Percentiles rank a stretch among this genome's conserved stretches.
Conservation (phyloP, 2,888 invertebrate species). For the Crocallis elinguaria region DNA sequence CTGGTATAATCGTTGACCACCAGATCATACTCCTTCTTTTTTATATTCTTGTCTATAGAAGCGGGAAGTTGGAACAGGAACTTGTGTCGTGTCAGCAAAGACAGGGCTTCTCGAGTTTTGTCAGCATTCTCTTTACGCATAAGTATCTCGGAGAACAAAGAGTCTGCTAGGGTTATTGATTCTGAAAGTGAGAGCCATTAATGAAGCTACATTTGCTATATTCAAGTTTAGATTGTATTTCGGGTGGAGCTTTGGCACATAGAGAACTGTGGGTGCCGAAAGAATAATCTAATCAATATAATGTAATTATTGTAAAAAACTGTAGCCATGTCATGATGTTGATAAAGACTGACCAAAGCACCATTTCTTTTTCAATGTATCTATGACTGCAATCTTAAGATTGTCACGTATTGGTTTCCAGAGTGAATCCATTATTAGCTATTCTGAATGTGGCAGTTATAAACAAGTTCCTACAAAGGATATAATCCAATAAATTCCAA, state of each 20-base stretch:
- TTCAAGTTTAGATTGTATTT: neutral
- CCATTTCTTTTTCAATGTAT: no score
- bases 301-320: no score
- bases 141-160: slow-evolving; percentile 96
- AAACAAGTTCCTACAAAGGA: no score
- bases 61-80: slow-evolving; percentile 98
- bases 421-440: no score
- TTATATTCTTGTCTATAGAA: slow-evolving; percentile 96
- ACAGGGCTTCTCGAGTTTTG: slow-evolving; percentile 96
- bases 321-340: no score
- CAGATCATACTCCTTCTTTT: slow-evolving; percentile 97
- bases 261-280: no score
- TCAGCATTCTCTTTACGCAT: slow-evolving; percentile 97
- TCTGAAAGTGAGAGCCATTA: slow-evolving; percentile 80
- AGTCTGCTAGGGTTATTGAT: slow-evolving; percentile 95
- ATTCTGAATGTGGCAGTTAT: no score
- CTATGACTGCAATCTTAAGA: no score
- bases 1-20: slow-evolving; percentile 99
- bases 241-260: no score
- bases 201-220: neutral
- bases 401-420: no score
- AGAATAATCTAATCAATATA: no score
- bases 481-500: neutral
- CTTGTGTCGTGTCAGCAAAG: slow-evolving; percentile 96
- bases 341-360: no score